phyloP scores from a whole-genome alignment of 2,888 invertebrate species.

The Tribolium freemani region DNA sequence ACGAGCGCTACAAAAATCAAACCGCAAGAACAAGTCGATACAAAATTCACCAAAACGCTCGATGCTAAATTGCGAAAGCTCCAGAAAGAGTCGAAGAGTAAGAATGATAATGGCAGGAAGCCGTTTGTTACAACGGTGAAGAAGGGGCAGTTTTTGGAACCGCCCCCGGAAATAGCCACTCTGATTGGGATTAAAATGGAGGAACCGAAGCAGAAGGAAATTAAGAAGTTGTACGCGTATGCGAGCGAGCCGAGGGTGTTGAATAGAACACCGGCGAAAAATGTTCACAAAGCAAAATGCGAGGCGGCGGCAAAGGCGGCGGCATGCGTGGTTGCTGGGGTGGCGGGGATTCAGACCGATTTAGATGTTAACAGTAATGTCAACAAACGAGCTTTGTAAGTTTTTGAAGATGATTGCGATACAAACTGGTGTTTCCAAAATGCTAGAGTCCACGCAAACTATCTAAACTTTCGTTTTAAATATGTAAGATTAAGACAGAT shows the following conservation, averaged over 20 bases:
- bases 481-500: too few species aligned
- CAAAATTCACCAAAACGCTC: slow-evolving; percentile 78
- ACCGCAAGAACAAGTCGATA: slow-evolving; percentile 65
- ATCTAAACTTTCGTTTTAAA: too few species aligned
- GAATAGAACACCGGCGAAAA: slow-evolving; percentile 57
- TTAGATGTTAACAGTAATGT: slow-evolving; percentile 52
- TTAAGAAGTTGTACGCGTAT: slow-evolving; percentile 75
- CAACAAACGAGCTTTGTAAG: slow-evolving; percentile 34
- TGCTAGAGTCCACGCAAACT: too few species aligned
- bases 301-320: slow-evolving; percentile 65
- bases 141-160: slow-evolving; percentile 83
- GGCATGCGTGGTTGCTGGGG: slow-evolving; percentile 58
- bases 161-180: slow-evolving; percentile 79
- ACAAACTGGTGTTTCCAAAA: too few species aligned
- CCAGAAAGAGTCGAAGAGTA: slow-evolving; percentile 70
- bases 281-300: slow-evolving; percentile 62
- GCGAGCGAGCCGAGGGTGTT: slow-evolving; percentile 76
- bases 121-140: slow-evolving; percentile 87
- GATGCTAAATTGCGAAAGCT: slow-evolving; percentile 80
- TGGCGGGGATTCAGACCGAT: slow-evolving; percentile 54
- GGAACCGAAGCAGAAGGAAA: slow-evolving; percentile 56
- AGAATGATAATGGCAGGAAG: slow-evolving; percentile 54
- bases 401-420: neutral
- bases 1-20: slow-evolving; percentile 60
- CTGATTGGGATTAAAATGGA: slow-evolving; percentile 72